Percentiles rank a stretch among this genome's conserved stretches.
Evolutionary conservation across 2,113 vertebrate genomes (phyloP).

Genomic region (Tragelaphus strepsiceros): DNA sequence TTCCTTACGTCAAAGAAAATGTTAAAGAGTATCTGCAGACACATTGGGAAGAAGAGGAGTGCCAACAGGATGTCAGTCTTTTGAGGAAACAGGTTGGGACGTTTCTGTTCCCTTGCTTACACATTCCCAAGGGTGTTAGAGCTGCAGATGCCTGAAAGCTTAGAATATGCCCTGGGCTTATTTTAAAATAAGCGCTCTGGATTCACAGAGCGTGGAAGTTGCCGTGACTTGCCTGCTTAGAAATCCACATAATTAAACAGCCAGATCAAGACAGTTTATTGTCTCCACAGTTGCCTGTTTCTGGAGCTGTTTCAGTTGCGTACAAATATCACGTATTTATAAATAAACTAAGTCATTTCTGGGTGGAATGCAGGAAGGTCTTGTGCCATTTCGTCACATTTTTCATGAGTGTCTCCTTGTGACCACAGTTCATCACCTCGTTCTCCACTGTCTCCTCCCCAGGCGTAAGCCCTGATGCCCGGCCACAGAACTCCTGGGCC

Average conservation of each 20-base stretch:
- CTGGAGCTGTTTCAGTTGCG: not conserved
- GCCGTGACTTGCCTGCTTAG: not conserved
- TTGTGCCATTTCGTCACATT: not conserved
- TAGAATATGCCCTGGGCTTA: not conserved
- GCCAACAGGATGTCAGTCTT: conserved; percentile 91
- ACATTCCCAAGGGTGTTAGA: not conserved
- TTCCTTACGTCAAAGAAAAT: conserved; percentile 93
- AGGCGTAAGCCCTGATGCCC: rapidly evolving
- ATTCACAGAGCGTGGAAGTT: not conserved
- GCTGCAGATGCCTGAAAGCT: not conserved
- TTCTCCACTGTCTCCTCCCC: not conserved
- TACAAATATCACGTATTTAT: not conserved
- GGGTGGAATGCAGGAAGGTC: not conserved
- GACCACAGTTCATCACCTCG: not conserved
- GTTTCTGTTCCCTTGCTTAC: not conserved
- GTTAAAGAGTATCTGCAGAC: conserved; percentile 89
- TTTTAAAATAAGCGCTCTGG: not conserved
- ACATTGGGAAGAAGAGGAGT: conserved; percentile 97
- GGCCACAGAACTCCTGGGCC: not conserved
- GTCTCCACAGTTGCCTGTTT: not conserved
- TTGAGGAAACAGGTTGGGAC: conserved; percentile 93
- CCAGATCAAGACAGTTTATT: not conserved
- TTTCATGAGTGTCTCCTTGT: not conserved
- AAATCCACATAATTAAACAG: not conserved
- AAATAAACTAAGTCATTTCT: not conserved